Evolutionary conservation across 64 coral and sea anemone genomes (phyloP).

Genomic region (Actinia tenebrosa): DNA sequence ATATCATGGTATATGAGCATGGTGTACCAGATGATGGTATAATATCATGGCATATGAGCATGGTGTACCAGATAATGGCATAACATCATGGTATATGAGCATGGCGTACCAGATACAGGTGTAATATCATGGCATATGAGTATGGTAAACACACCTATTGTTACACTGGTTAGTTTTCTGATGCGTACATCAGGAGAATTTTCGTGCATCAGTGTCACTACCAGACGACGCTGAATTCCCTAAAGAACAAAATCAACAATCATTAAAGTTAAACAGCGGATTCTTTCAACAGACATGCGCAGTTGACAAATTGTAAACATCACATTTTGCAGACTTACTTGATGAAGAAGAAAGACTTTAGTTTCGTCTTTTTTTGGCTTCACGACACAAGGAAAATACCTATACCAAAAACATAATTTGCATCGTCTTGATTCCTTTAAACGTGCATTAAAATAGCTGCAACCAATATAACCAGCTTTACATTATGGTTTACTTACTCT

Average conservation of each 20-base stretch:
- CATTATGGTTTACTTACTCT: slow-evolving; percentile 61
- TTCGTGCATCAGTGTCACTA: slow-evolving; percentile 93
- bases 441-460: no score
- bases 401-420: slow-evolving; percentile 9
- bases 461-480: no score
- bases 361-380: slow-evolving; percentile 53
- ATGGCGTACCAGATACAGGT: no score
- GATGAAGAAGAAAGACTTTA: slow-evolving; percentile 82
- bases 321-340: slow-evolving; percentile 38
- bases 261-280: background rate
- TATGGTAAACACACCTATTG: slow-evolving; percentile 33
- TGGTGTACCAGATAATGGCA: no score
- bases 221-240: slow-evolving; percentile 92
- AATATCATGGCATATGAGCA: no score
- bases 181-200: slow-evolving; percentile 87
- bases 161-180: slow-evolving; percentile 46
- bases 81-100: no score
- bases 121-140: no score
- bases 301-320: background rate
- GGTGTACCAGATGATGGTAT: no score
- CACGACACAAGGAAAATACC: slow-evolving; percentile 91
- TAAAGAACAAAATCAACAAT: slow-evolving; percentile 1
- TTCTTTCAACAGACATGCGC: background rate
- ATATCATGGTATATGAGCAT: no score
- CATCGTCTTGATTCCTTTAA: no score